Evolutionary conservation across 2,113 vertebrate genomes (phyloP), one percentile per base, ranked within the genome.

Genomic region (Alexandromys fortis): DNA sequence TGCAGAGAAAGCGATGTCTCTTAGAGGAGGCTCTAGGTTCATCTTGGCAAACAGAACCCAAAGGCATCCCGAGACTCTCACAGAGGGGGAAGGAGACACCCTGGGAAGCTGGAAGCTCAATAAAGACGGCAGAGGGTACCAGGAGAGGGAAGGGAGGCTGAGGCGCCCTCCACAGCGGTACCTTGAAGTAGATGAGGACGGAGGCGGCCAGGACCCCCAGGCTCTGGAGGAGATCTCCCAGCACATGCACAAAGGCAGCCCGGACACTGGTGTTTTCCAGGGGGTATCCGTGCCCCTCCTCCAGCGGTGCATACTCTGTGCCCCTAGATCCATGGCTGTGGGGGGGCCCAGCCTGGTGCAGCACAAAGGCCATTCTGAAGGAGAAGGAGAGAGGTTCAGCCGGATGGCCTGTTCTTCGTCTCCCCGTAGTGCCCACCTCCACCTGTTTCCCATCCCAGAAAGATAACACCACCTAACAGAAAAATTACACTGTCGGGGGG

Each of bases 161-260:
- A 78, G n/a, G 49, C 55, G 81, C 45, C 45, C 35, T 11, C 49
- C 0, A 5, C 5, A 42, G 30, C 13, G 3, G 33, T 98, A 99
- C 99, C 99, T 99, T 99, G 97, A 99, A 99, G 98, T 99, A 99
- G 98, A 99, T 99, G 98, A 99, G 98, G 87, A 98, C 98, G 63
- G 99, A 99, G 0, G 99, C 99, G 88, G 99, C 98, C 94, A 99
- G 98, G 97, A 99, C 99, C 0, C 99, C 99, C 0, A 99, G 1
- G 63, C 99, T 99, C 98, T 99, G 99, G 97, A 99, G 98, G 70
- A 99, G 99, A 89, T 99, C 99, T 3, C 99, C 99, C 90, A 99
- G 96, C 94, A 99, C 99, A 0, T 99, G 99, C 91, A 99, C 98
- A 45, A 99, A 99, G 82, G 99, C 99, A 0, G 99, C 99, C 0